A percentile compares a stretch with the other conserved stretches of the same genome.
Evolutionary conservation across 2,113 vertebrate genomes (phyloP).

Genomic region (Acanthisitta chloris): DNA sequence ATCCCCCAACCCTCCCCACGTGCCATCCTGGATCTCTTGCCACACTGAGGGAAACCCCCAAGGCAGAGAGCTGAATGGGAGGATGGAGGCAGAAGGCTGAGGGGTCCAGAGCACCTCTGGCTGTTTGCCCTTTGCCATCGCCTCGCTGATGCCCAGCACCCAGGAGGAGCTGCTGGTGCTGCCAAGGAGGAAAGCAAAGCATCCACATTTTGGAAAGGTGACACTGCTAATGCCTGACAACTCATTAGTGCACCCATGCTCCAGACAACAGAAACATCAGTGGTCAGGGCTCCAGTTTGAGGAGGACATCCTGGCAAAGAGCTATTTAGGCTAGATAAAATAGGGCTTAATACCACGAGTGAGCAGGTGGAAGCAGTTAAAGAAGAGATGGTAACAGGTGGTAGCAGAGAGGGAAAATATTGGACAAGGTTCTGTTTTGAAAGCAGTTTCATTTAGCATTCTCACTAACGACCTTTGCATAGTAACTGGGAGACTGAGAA

Average conservation of each 20-base stretch:
- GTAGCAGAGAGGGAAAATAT: not conserved
- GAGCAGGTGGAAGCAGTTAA: not conserved
- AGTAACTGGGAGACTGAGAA: not conserved
- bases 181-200: not conserved
- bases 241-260: not conserved
- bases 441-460: not conserved
- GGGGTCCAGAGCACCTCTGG: not conserved
- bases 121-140: not conserved
- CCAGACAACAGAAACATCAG: not conserved
- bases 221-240: not conserved
- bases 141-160: not conserved
- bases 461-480: not conserved
- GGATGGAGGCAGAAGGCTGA: not conserved
- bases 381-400: not conserved
- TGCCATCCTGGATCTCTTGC: not conserved
- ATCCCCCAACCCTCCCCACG: not conserved
- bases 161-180: not conserved
- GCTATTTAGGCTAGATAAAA: not conserved
- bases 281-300: not conserved
- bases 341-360: not conserved
- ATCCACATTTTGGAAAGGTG: not conserved
- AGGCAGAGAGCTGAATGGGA: not conserved
- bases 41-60: fast-evolving
- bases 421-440: not conserved
- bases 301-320: not conserved